Conservation (phyloP, 2,888 invertebrate species). For the Eupelmus urozonus region DNA sequence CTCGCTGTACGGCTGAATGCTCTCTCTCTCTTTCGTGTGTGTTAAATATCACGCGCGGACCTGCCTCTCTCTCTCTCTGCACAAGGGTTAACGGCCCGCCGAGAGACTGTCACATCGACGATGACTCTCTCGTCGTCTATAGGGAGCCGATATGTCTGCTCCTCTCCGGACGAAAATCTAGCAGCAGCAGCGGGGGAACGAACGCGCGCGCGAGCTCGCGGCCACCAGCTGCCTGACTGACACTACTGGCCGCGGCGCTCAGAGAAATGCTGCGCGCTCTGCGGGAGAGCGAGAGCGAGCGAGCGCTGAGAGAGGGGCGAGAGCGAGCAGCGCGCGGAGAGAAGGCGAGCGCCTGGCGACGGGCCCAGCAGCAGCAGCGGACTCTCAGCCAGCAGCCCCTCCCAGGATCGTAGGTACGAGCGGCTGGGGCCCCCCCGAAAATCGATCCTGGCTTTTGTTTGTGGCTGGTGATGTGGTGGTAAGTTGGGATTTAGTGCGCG, state of each 20-base stretch:
- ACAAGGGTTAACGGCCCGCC: too few relatives aligned
- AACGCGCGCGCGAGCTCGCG: conserved; percentile 65
- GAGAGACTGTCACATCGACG: too few relatives aligned
- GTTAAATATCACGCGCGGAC: too few relatives aligned
- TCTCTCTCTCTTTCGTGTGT: too few relatives aligned
- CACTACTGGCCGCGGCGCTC: conserved; percentile 58
- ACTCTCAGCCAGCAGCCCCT: conserved; percentile 25
- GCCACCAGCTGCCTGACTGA: conserved; percentile 70
- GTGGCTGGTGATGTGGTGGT: too few relatives aligned
- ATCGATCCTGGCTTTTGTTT: too few relatives aligned
- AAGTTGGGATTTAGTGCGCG: too few relatives aligned
- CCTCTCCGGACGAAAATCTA: too few relatives aligned
- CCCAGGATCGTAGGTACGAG: conserved; percentile 43
- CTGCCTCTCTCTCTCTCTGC: too few relatives aligned
- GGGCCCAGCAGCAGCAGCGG: conserved; percentile 19
- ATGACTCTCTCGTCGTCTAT: too few relatives aligned
- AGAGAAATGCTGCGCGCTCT: conserved; percentile 56
- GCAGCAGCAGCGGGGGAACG: conserved; percentile 15
- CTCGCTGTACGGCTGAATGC: too few relatives aligned
- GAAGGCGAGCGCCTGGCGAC: conserved; percentile 3
- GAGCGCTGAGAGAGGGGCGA: background rate
- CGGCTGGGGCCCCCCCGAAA: background rate
- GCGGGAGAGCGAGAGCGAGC: conserved; percentile 5
- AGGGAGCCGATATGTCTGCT: too few relatives aligned
- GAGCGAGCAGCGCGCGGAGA: conserved; percentile 9